A percentile compares a stretch with the other conserved stretches of the same genome.
Conservation (phyloP, 2,113 vertebrate genomes). For the Saccopteryx bilineata region DNA sequence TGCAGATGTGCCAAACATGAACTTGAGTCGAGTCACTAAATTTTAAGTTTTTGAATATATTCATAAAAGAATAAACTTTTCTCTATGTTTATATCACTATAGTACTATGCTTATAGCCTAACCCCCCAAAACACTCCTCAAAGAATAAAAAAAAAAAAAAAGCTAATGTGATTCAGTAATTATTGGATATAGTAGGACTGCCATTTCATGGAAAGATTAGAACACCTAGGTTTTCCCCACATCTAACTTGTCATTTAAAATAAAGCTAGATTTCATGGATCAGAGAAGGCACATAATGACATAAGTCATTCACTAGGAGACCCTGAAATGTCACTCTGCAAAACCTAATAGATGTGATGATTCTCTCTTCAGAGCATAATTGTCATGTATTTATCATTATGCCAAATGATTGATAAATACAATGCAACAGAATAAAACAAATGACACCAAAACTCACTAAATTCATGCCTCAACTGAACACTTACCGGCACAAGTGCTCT, state of each 20-base stretch:
- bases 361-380: neutral
- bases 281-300: neutral
- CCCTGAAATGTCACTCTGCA: neutral
- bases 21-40: neutral
- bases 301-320: neutral
- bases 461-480: neutral
- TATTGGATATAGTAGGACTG: neutral
- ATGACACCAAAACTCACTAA: neutral
- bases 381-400: neutral
- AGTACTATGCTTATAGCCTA: neutral
- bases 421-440: neutral
- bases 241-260: conserved; percentile 34
- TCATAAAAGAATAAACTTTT: neutral
- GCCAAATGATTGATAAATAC: neutral
- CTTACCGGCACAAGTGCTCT: neutral
- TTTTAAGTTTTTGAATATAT: neutral
- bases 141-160: no score
- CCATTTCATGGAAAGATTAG: neutral
- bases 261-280: neutral
- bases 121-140: neutral
- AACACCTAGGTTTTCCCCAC: neutral
- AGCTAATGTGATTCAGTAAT: neutral
- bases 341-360: neutral
- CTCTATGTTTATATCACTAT: neutral
- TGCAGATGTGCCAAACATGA: neutral